Evolutionary conservation across 1,140 invertebrate species (phyloP), one percentile per base, ranked within the genome.

Genomic region (Leptinotarsa defecta): DNA sequence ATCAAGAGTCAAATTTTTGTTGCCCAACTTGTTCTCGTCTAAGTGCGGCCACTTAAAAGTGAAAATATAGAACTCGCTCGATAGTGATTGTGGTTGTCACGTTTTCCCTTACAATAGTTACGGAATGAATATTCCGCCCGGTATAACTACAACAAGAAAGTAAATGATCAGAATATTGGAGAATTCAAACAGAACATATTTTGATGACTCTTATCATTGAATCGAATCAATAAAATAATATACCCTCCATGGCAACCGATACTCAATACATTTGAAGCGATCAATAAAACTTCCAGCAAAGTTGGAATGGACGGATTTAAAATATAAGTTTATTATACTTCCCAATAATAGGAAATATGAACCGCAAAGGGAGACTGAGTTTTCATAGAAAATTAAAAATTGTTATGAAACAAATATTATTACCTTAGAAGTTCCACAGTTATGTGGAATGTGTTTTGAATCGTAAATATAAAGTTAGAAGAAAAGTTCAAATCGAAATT

Each of bases 211-310:
- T 3, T 43, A 43, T 43, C 11, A 43, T 3, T 49, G 68, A 48
- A 19, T 22, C 3, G 11, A 48, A 57, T 71, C 52, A 22, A 71
- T 57, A 22, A 24, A 61, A 71, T 71, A 71, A 48, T 61, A 22
- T 22, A 15, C 15, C 69, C 24, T 57, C 69, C 69, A 71, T 71
- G 69, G 69, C 69, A 71, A 71, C 69, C 69, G 20, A 71, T 71
- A 71, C 69, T 57, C 69, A 71, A 71, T 71, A 71, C 69, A 71
- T 61, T 57, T 19, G 49, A 43, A 48, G 69, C 49, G 48, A 71
- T 71, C 69, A 34, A 71, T 71, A 71, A 71, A 71, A 71, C 52
- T 71, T 17, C 20, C 11, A 48, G 22, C 34, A 68, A 57, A 13
- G 52, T 19, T 15, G n/a, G 4, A 3, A 13, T 4, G 52, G n/a